Base-by-base conservation (phyloP, 1,140 invertebrate species). In the Battus philenor region DNA sequence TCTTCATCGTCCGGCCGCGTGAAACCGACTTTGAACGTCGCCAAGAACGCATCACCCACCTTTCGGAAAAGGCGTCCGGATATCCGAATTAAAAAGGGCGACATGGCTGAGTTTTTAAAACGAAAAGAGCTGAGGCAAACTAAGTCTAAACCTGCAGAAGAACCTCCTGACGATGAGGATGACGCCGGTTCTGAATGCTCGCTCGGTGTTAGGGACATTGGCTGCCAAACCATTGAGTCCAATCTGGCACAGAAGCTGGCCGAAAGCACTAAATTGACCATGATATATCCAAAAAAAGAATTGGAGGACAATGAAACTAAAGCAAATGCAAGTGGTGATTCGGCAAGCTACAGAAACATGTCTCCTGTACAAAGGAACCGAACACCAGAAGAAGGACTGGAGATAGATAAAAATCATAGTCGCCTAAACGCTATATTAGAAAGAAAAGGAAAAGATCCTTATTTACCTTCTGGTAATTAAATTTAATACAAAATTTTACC, bases 31-130 rank as follows among this genome's bases (percentile, higher is more conserved):
- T 48, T 74, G 9, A 68, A 63, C 20, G 48, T 77, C 26, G 67
- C 59, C 8, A 84, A 82, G 58, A 56, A 54, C n/a, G 59, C 44
- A 38, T 64, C 56, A 38, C 52, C 57, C 8, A 69, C 59, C 33
- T 45, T 54, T 6, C 59, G 69, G 7, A 81, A 72, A 56, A 73
- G 72, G 48, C 44, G 44, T 8, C 43, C 56, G 10, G 77, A 82
- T 47, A 52, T 85, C 1, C 48, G 63, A 34, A 73, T 85, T 15
- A 85, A 85, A 48, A 85, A 85, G 54, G 81, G 81, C 15, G 81
- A 85, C 13, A 85, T 85, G 81, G 76, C 81, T 1, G 81, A 85
- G 29, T 85, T 85, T 50, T 43, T 85, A 2, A 72, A 69, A 47
- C 56, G 78, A 4, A 85, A 85, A 59, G 78, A 85, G 27, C 31